Conservation (phyloP, 1,140 invertebrate species). For the Littorina saxatilis region DNA sequence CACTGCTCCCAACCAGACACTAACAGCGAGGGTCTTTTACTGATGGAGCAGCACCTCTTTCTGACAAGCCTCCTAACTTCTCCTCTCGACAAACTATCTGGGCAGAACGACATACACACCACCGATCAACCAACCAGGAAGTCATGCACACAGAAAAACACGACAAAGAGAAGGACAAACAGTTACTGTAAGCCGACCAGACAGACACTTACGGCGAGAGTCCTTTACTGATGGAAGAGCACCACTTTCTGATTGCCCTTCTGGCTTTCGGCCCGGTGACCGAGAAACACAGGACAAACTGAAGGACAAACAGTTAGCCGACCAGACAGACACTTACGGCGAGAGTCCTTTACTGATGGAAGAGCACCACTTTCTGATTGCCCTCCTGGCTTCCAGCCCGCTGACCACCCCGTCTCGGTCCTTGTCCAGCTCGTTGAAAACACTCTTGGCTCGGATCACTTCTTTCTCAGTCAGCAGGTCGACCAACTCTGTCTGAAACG, state of each 20-base stretch:
- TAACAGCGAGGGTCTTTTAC: no score
- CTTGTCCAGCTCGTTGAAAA: constrained; percentile 45
- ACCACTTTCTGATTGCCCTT: constrained; percentile 44
- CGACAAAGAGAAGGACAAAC: no score
- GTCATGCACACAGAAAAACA: no score
- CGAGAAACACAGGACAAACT: no score
- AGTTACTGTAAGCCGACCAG: no score
- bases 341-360: not conserved
- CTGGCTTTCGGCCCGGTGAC: constrained; percentile 42
- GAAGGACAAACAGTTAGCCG: no score
- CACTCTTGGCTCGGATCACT: constrained; percentile 36
- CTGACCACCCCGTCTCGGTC: constrained; percentile 44
- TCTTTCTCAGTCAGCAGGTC: constrained; percentile 53
- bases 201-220: not conserved
- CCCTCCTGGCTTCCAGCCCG: constrained; percentile 35
- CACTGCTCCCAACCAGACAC: no score
- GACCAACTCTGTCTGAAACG: constrained; percentile 42
- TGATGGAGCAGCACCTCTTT: no score
- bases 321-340: not conserved
- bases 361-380: constrained; percentile 46
- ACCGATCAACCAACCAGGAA: no score
- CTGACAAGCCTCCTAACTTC: no score
- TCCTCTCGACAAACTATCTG: no score
- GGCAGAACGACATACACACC: no score
- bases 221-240: not conserved